phyloP scores from a whole-genome alignment of 2,888 invertebrate species.

The Clistopyga incitator region DNA sequence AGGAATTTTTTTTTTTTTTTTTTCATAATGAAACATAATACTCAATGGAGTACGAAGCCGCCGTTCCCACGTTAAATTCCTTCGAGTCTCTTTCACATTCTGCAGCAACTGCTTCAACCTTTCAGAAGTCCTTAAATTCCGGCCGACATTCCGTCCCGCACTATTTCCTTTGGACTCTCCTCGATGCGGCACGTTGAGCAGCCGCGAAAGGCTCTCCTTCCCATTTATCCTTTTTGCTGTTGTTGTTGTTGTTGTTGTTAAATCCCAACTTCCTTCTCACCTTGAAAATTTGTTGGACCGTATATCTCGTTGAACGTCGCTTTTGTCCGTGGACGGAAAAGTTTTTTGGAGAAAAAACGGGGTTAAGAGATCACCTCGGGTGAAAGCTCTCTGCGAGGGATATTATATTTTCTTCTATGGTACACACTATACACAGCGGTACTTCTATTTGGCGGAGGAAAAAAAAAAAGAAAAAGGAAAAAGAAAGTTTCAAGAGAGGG shows the following conservation, averaged over 20 bases:
- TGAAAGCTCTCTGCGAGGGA: constrained; percentile 42
- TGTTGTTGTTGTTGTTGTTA: too few relatives aligned
- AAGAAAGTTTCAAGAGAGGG: constrained; percentile 53
- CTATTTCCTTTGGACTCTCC: too few relatives aligned
- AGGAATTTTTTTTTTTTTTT: too few relatives aligned
- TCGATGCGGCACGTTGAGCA: too few relatives aligned
- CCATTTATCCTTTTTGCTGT: background rate
- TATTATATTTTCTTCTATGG: constrained; percentile 51
- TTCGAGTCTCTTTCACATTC: background rate
- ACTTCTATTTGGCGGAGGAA: constrained; percentile 43
- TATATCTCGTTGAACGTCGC: background rate
- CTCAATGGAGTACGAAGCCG: too few relatives aligned
- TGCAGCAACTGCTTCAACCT: background rate
- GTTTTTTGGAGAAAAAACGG: constrained; percentile 25
- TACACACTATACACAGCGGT: background rate
- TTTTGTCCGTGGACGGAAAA: constrained; percentile 28
- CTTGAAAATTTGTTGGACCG: constrained; percentile 22
- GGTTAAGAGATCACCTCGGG: constrained; percentile 45
- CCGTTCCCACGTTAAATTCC: background rate
- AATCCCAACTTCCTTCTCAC: background rate
- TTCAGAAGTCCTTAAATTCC: background rate
- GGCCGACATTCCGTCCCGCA: background rate
- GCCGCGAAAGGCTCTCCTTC: background rate
- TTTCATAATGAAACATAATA: too few relatives aligned
- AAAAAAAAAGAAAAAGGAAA: too few relatives aligned